A percentile compares a stretch with the other conserved stretches of the same genome.
Conservation (phyloP, 2,797 vertebrate genomes). For the Hybognathus amarus region DNA sequence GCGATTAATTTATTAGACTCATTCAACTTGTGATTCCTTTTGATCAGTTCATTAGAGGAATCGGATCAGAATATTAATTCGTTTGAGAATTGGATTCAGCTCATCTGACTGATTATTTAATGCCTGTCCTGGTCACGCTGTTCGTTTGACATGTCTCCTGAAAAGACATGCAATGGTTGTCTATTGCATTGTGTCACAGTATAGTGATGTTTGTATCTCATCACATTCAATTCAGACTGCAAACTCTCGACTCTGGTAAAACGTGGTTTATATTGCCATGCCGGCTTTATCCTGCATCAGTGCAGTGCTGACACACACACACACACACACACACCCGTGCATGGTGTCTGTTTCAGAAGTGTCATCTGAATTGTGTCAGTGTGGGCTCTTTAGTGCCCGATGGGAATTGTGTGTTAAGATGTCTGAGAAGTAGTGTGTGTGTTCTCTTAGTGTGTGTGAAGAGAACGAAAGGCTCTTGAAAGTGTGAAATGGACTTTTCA, state of each 20-base stretch:
- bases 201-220: not conserved
- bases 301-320: conserved; percentile 1
- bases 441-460: not conserved
- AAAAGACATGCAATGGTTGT: not conserved
- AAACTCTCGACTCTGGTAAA: not conserved
- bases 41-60: not conserved
- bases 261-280: not conserved
- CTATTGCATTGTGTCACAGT: not conserved
- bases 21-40: not conserved
- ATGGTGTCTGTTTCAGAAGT: conserved; percentile 38
- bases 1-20: not conserved
- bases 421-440: conserved; percentile 16
- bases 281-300: not conserved
- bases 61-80: not conserved
- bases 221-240: not conserved
- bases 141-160: not conserved
- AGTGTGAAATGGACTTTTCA: not conserved
- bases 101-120: not conserved
- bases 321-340: not conserved
- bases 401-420: conserved; percentile 40
- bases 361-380: conserved; percentile 28
- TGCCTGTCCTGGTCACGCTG: not conserved
- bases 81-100: not conserved
- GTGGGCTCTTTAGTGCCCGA: conserved; percentile 12
- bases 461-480: not conserved